Conservation (phyloP, 2,113 vertebrate species). For the Cynoglossus semilaevis region DNA sequence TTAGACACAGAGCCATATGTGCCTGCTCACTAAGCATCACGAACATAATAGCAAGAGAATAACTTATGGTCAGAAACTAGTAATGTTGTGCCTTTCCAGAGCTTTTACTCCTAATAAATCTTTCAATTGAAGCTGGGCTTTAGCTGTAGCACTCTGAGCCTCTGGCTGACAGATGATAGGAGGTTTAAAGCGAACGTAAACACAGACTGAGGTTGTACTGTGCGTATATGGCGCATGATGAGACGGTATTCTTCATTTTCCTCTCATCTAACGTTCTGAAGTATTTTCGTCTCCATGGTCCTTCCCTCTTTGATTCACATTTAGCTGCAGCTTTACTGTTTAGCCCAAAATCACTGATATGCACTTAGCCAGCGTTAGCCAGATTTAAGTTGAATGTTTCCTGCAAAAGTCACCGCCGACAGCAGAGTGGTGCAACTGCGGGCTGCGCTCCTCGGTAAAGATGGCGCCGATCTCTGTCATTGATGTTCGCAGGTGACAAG, state of each 20-base stretch:
- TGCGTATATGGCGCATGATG: too few species aligned
- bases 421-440: not conserved
- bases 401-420: conserved; percentile 13
- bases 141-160: conserved; percentile 25
- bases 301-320: not conserved
- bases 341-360: conserved; percentile 51
- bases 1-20: too few species aligned
- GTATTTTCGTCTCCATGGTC: not conserved
- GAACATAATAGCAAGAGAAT: too few species aligned
- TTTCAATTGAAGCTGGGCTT: conserved; percentile 7
- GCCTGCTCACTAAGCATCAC: too few species aligned
- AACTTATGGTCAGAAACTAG: too few species aligned
- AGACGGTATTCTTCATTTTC: too few species aligned
- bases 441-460: not conserved
- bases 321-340: conserved; percentile 31
- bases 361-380: conserved; percentile 63
- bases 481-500: conserved; percentile 24
- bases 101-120: conserved; percentile 11
- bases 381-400: conserved; percentile 49
- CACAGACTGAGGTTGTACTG: not conserved
- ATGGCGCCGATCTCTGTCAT: not conserved
- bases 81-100: conserved; percentile 3
- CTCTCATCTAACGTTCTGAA: too few species aligned
- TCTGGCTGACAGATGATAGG: conserved; percentile 46
- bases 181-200: conserved; percentile 13